Conservation (phyloP, 2,888 invertebrate species). For the Apomyelois bistriatella region DNA sequence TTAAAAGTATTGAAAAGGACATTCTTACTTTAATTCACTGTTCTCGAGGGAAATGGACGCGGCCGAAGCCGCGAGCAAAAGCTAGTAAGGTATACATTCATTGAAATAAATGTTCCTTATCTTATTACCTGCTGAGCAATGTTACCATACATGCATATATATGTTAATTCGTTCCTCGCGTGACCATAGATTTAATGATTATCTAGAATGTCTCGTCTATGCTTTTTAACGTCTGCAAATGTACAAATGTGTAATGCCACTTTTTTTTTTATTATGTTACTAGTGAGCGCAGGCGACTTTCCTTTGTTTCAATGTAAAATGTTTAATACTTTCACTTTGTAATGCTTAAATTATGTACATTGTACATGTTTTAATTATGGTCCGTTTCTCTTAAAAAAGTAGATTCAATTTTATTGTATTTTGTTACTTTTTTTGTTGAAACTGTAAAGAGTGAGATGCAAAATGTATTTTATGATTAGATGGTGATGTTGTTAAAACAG, state of each 20-base stretch:
- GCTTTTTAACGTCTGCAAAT: neutral
- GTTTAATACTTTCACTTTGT: neutral
- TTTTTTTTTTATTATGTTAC: neutral
- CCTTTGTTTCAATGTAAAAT: neutral
- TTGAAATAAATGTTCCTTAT: neutral
- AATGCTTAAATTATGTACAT: neutral
- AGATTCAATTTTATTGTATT: neutral
- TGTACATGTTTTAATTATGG: neutral
- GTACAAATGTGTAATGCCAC: neutral
- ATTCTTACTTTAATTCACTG: too few species aligned
- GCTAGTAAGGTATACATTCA: neutral
- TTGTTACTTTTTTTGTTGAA: neutral
- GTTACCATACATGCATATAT: neutral
- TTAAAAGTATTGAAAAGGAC: too few species aligned
- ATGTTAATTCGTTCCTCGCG: conserved; percentile 1
- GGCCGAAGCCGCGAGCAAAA: too few species aligned
- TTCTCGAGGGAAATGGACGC: too few species aligned
- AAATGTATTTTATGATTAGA: too few species aligned
- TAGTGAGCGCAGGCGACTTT: neutral
- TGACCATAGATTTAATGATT: neutral
- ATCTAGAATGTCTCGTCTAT: neutral
- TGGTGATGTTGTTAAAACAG: too few species aligned
- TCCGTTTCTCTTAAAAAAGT: neutral
- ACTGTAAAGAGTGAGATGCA: too few species aligned
- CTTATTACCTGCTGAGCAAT: neutral